phyloP scores from a whole-genome alignment of 2,888 invertebrate species.

The Nasonia oneida region DNA sequence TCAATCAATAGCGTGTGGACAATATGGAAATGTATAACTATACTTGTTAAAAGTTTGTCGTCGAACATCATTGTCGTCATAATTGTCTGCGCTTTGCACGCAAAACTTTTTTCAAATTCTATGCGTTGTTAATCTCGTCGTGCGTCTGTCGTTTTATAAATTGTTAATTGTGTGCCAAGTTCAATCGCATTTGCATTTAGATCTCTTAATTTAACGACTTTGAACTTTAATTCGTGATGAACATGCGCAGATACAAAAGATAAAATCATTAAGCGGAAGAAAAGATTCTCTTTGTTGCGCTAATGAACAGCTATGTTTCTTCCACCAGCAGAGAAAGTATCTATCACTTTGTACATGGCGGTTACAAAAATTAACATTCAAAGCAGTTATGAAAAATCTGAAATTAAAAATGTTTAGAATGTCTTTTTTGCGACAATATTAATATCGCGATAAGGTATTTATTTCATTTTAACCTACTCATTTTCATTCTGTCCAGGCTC shows the following conservation, averaged over 20 bases:
- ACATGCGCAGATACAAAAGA: background rate
- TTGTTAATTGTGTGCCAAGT: background rate
- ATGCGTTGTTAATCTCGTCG: too few relatives aligned
- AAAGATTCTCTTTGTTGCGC: background rate
- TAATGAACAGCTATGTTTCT: background rate
- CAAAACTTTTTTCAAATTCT: background rate
- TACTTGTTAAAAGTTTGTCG: constrained; percentile 54
- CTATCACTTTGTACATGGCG: too few relatives aligned
- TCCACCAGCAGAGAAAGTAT: background rate
- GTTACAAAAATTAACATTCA: too few relatives aligned
- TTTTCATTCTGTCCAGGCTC: background rate
- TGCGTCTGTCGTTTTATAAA: background rate
- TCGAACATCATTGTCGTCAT: background rate
- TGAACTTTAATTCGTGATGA: background rate
- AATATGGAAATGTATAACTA: constrained; percentile 48
- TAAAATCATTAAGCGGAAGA: background rate
- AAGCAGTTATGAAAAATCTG: too few relatives aligned
- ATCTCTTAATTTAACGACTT: background rate
- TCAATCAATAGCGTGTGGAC: background rate
- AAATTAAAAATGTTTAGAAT: too few relatives aligned
- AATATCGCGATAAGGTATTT: too few relatives aligned
- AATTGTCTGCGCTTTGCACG: background rate
- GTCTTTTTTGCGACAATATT: too few relatives aligned
- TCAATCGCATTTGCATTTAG: background rate
- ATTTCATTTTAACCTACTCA: too few relatives aligned